A percentile compares a stretch with the other conserved stretches of the same genome.
Conservation (phyloP, 1,140 invertebrate species). For the Drosophila pseudoananassae region DNA sequence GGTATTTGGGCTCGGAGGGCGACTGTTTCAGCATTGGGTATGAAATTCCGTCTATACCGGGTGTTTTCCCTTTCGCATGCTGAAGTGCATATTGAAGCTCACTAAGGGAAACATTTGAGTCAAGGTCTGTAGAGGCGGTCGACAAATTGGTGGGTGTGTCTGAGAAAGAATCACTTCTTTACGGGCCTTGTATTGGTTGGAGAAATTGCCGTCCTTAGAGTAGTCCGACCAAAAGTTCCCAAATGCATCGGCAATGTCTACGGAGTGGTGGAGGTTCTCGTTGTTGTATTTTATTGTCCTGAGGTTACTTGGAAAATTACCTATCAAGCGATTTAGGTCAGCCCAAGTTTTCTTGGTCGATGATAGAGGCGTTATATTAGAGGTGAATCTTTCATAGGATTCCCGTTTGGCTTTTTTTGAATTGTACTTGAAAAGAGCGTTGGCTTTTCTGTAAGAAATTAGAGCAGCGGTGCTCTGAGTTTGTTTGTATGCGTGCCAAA, state of each 20-base stretch:
- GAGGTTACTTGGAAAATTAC: slow-evolving; percentile 6
- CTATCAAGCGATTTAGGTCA: slow-evolving; percentile 2
- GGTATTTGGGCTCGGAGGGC: not conserved
- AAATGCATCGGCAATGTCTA: too few species aligned
- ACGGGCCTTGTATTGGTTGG: too few species aligned
- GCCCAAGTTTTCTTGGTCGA: slow-evolving; percentile 3
- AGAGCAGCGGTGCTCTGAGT: slow-evolving; percentile 5
- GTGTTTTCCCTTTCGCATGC: not conserved
- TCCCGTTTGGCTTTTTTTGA: slow-evolving; percentile 3
- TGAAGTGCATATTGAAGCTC: slow-evolving; percentile 11
- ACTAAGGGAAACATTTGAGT: slow-evolving; percentile 6
- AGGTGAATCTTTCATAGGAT: slow-evolving; percentile 2
- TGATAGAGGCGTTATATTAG: not conserved
- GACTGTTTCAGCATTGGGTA: not conserved
- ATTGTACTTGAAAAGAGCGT: slow-evolving; percentile 6
- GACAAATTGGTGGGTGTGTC: not conserved
- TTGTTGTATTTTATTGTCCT: not conserved
- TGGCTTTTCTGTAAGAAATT: not conserved
- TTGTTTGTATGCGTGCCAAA: slow-evolving; percentile 9
- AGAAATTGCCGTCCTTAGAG: too few species aligned
- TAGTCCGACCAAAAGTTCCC: too few species aligned
- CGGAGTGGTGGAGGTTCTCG: too few species aligned
- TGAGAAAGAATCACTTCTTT: not conserved
- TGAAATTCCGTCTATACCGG: not conserved
- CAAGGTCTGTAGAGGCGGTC: not conserved